These are phyloP conservation scores for Athene noctua DNA, from an alignment of 2,113 vertebrate genomes.

Conservation along the genomic window DNA sequence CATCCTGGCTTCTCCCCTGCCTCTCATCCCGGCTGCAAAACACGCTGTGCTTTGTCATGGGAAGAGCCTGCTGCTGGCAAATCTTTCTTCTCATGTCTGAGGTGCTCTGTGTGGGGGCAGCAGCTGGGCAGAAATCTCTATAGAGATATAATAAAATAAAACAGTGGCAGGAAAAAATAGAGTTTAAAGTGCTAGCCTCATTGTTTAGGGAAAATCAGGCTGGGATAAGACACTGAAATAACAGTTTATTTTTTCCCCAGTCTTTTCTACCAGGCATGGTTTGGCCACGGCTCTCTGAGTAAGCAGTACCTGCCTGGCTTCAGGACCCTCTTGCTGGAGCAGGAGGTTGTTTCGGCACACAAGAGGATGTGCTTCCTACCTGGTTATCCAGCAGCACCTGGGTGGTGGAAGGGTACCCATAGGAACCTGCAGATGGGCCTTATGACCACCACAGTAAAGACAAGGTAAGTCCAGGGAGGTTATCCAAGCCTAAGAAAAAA, in stretches of 20 bases:
- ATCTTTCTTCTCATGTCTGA: background rate
- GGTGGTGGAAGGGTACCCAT: no score
- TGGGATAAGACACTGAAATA: background rate
- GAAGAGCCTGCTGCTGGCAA: background rate
- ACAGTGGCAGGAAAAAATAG: background rate
- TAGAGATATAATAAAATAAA: background rate
- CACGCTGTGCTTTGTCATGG: background rate
- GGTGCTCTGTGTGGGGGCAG: background rate
- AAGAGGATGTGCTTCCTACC: background rate
- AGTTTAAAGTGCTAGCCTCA: background rate
- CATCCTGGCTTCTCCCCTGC: background rate
- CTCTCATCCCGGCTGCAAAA: background rate
- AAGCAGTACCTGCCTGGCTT: background rate
- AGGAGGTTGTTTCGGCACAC: rapidly evolving
- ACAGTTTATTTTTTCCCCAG: background rate
- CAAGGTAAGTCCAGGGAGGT: background rate
- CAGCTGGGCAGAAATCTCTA: background rate
- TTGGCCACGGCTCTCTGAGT: background rate
- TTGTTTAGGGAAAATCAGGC: background rate
- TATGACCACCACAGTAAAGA: background rate
- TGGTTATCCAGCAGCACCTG: background rate
- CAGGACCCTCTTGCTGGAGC: background rate
- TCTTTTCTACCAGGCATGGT: background rate
- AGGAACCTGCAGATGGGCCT: background rate
- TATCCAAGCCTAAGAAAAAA: background rate